These are phyloP conservation scores for Epirrhoe alternata DNA, from an alignment of 2,888 invertebrate genomes.

Conservation along the genomic window DNA sequence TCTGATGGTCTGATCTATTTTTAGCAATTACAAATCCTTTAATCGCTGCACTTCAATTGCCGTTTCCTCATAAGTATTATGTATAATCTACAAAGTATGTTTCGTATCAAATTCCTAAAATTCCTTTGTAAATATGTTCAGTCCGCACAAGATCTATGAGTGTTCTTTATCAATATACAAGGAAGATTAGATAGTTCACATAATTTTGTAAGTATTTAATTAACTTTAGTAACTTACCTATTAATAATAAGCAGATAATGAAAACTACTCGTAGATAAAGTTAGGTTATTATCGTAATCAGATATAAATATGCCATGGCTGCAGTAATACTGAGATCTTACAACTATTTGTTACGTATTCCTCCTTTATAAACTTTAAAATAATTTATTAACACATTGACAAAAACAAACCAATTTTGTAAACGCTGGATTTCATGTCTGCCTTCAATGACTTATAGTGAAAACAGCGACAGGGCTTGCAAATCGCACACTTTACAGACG, in stretches of 20 bases:
- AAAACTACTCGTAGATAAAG: slow-evolving; percentile 12
- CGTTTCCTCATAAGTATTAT: neutral
- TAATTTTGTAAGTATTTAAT: slow-evolving; percentile 34
- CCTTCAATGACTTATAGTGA: neutral
- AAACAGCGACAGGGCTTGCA: neutral
- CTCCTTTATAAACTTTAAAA: too few species aligned
- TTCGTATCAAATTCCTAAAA: slow-evolving; percentile 11
- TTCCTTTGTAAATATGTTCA: slow-evolving; percentile 11
- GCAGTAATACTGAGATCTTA: neutral
- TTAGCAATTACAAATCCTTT: neutral
- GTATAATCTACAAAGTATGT: neutral
- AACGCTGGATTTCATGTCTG: slow-evolving; percentile 7
- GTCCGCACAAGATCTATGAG: slow-evolving; percentile 35
- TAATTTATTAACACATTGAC: too few species aligned
- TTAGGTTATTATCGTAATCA: slow-evolving; percentile 6
- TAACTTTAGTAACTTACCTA: slow-evolving; percentile 5
- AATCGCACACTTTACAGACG: slow-evolving; percentile 13
- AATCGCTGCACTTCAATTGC: slow-evolving; percentile 7
- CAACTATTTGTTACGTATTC: neutral
- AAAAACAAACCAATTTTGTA: neutral
- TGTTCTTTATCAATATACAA: slow-evolving; percentile 37
- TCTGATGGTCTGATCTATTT: neutral
- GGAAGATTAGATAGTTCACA: slow-evolving; percentile 38
- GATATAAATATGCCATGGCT: slow-evolving; percentile 6
- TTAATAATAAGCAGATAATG: slow-evolving; percentile 6